Evolutionary conservation across 2,888 invertebrate genomes (phyloP).

Genomic region (Drosophila melanosoma): DNA sequence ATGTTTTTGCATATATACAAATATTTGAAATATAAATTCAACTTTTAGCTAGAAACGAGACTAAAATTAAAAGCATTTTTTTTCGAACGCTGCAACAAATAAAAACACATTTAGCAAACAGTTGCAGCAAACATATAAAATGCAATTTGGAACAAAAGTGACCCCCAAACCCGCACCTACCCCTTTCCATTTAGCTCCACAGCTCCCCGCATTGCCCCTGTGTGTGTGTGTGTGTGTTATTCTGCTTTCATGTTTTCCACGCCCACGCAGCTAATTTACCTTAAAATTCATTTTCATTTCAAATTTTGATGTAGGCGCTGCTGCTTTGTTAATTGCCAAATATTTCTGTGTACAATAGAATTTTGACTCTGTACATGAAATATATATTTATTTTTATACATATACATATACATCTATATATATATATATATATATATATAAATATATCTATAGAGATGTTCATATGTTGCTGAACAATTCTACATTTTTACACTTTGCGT

Average conservation of each 20-base stretch:
- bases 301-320: constrained; percentile 47
- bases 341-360: constrained; percentile 67
- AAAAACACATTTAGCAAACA: constrained; percentile 13
- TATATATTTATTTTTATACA: constrained; percentile 17
- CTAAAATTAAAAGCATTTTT: constrained; percentile 19
- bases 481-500: constrained; percentile 18
- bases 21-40: constrained; percentile 3
- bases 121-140: constrained; percentile 48
- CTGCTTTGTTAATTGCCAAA: constrained; percentile 64
- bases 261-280: constrained; percentile 76
- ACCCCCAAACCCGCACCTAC: neutral
- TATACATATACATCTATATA: neutral
- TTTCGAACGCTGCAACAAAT: constrained; percentile 8
- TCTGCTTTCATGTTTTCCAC: constrained; percentile 22
- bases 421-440: neutral
- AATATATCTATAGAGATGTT: neutral
- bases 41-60: constrained; percentile 15
- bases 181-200: neutral
- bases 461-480: constrained; percentile 4
- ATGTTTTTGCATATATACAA: constrained; percentile 38
- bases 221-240: constrained; percentile 5
- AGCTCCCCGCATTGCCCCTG: neutral
- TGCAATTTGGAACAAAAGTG: constrained; percentile 49
- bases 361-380: constrained; percentile 56
- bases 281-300: constrained; percentile 69